Percentiles rank a stretch among this genome's conserved stretches.
Evolutionary conservation across 2,797 vertebrate species (phyloP).

Genomic region (Ctenochaetus hawaiiensis): DNA sequence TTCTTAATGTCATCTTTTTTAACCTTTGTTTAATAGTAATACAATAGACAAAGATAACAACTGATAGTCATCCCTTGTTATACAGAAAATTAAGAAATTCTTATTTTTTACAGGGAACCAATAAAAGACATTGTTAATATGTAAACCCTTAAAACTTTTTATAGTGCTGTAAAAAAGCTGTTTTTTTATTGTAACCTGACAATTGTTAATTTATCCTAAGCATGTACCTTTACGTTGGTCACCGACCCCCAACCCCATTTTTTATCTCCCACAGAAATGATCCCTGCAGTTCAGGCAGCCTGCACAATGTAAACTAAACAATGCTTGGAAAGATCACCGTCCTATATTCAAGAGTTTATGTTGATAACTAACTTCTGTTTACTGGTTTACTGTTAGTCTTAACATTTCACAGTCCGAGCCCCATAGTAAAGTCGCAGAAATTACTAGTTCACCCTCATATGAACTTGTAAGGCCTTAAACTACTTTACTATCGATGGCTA

Average conservation of each 20-base stretch:
- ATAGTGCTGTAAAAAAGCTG: neutral
- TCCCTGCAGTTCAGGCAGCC: neutral
- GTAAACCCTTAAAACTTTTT: neutral
- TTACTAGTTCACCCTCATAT: slow-evolving; percentile 37
- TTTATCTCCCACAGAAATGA: neutral
- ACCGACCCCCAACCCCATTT: slow-evolving; percentile 11
- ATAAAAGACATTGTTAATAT: too few relatives aligned
- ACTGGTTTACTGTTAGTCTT: neutral
- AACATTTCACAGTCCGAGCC: neutral
- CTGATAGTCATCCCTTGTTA: neutral
- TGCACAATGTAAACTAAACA: neutral
- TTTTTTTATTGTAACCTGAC: neutral
- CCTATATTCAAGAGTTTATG: neutral
- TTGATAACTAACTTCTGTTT: too few relatives aligned
- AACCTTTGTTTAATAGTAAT: neutral
- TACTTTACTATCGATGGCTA: slow-evolving; percentile 22
- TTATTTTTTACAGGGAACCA: too few relatives aligned
- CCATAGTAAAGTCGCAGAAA: slow-evolving; percentile 9
- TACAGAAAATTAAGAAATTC: too few relatives aligned
- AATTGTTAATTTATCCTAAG: neutral
- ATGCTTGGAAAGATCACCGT: fast-evolving
- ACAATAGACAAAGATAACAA: neutral
- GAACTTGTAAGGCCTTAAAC: slow-evolving; percentile 69
- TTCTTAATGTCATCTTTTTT: too few relatives aligned
- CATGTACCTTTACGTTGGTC: slow-evolving; percentile 32